A percentile compares a stretch with the other conserved stretches of the same genome.
These are phyloP conservation scores for Periplaneta americana DNA, from an alignment of 1,140 invertebrate species.

Conservation along the genomic window DNA sequence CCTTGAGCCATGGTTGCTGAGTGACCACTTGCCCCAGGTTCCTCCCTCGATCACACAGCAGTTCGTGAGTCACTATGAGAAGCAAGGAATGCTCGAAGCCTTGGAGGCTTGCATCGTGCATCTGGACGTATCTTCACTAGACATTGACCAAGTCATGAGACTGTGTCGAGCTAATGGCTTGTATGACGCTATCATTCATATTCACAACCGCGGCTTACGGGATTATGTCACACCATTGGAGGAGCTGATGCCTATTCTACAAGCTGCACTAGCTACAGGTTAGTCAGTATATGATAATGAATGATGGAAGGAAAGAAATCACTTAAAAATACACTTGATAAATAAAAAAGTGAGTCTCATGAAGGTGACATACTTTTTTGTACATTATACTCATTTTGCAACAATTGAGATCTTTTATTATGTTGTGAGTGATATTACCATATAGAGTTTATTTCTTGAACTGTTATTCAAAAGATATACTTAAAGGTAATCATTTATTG, in stretches of 20 bases:
- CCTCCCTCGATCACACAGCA: conserved; percentile 63
- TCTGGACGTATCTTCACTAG: conserved; percentile 76
- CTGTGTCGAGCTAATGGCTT: conserved; percentile 72
- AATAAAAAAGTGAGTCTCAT: no score
- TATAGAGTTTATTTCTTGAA: no score
- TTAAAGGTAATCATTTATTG: no score
- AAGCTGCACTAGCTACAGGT: conserved; percentile 35
- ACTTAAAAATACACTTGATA: no score
- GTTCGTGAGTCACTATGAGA: conserved; percentile 54
- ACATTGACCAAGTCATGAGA: conserved; percentile 83
- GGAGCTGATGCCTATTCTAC: conserved; percentile 60
- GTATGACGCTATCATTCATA: conserved; percentile 83
- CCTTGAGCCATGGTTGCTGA: conserved; percentile 44
- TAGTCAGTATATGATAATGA: no score
- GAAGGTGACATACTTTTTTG: no score
- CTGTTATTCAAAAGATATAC: no score
- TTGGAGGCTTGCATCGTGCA: conserved; percentile 78
- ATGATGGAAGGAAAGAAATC: no score
- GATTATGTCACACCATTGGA: conserved; percentile 83
- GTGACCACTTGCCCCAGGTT: conserved; percentile 44
- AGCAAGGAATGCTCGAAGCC: conserved; percentile 43
- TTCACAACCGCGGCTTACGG: conserved; percentile 77
- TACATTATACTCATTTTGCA: no score
- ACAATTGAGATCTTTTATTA: no score
- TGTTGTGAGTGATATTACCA: no score